These are phyloP conservation scores for Otus sunia DNA, from an alignment of 2,113 vertebrate genomes.

Conservation along the genomic window DNA sequence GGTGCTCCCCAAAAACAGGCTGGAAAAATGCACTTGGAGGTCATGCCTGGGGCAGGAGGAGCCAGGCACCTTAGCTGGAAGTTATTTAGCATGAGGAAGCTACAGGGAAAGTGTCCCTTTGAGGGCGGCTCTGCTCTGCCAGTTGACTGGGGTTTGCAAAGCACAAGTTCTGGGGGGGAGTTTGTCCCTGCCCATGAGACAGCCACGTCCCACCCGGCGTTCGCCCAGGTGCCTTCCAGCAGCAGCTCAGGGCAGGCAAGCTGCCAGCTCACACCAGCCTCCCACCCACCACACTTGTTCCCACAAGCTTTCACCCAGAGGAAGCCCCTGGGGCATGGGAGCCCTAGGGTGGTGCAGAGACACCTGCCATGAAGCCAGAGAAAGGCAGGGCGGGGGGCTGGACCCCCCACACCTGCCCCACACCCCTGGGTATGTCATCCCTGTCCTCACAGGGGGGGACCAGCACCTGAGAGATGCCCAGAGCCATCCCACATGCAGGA, in stretches of 20 bases:
- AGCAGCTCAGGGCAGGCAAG: background rate
- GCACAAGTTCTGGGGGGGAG: rapidly evolving
- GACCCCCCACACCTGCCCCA: background rate
- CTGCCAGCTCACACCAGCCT: background rate
- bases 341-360: background rate
- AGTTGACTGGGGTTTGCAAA: background rate
- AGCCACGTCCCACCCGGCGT: rapidly evolving
- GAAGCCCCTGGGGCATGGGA: background rate
- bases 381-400: background rate
- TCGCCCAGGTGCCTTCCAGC: background rate
- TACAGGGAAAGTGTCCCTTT: background rate
- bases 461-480: background rate
- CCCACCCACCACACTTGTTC: rapidly evolving
- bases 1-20: background rate
- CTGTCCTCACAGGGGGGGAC: background rate
- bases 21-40: background rate
- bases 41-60: background rate
- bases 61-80: rapidly evolving
- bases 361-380: background rate
- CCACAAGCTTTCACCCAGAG: background rate
- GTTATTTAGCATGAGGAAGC: background rate
- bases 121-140: background rate
- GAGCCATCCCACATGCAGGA: background rate
- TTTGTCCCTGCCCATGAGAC: background rate
- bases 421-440: rapidly evolving